phyloP scores from a whole-genome alignment of 2,888 invertebrate species.

The Hirudinaria manillensis region DNA sequence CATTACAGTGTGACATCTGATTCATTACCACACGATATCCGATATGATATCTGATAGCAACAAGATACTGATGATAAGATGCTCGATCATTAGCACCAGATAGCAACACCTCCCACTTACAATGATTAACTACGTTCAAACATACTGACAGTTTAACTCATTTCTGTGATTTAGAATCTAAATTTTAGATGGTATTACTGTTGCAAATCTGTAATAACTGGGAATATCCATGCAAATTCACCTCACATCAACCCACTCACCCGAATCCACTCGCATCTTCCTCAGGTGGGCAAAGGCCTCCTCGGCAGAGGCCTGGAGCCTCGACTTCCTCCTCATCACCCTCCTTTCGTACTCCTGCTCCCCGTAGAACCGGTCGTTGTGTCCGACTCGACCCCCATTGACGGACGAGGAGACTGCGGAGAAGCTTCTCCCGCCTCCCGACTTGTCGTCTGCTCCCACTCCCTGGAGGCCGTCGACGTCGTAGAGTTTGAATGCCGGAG shows the following conservation, averaged over 20 bases:
- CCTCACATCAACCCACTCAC: neutral
- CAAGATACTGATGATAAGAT: no score
- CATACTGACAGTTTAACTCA: no score
- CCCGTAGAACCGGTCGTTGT: constrained; percentile 87
- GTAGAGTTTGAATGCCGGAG: constrained; percentile 70
- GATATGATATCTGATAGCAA: no score
- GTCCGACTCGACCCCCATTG: constrained; percentile 9
- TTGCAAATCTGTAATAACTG: no score
- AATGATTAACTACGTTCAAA: no score
- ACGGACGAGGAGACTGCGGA: constrained; percentile 17
- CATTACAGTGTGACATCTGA: no score
- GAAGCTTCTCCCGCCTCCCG: neutral
- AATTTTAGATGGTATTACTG: no score
- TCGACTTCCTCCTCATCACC: constrained; percentile 80
- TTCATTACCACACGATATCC: no score
- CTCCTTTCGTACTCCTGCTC: constrained; percentile 92
- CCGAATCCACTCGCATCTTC: constrained; percentile 28
- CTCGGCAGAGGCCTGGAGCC: constrained; percentile 86
- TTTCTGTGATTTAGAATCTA: no score
- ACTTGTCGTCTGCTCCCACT: neutral
- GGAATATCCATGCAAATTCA: no score
- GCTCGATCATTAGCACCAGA: no score
- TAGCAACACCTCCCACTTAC: no score
- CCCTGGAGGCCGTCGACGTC: constrained; percentile 68
- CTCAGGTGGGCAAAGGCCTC: constrained; percentile 97